Conservation (phyloP, 2,113 vertebrate species). For the Ahaetulla prasina region DNA sequence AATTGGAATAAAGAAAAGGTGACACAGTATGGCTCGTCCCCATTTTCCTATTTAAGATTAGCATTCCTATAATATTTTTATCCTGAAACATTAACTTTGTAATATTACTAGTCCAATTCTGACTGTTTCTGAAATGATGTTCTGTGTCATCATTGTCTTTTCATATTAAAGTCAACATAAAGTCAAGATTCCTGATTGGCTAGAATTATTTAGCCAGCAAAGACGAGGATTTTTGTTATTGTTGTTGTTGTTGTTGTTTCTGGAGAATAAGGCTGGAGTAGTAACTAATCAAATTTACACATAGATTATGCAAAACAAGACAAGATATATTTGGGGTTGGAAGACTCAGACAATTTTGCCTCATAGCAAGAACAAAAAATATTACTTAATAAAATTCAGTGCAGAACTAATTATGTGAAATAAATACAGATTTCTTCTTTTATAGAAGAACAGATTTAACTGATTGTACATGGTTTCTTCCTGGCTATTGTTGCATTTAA, state of each 20-base stretch:
- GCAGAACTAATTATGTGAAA: not conserved
- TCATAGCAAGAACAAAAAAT: not conserved
- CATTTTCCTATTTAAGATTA: not conserved
- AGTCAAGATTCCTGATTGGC: not conserved
- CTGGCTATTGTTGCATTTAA: not conserved
- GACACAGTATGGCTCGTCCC: not conserved
- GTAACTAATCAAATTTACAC: not conserved
- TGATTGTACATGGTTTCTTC: not conserved
- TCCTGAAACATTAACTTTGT: not conserved
- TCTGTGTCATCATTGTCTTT: not conserved
- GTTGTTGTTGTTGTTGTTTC: not conserved
- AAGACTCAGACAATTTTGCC: not conserved
- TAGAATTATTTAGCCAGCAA: not conserved
- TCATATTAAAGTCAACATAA: not conserved
- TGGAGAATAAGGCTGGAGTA: not conserved
- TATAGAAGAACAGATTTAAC: not conserved
- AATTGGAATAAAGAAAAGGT: not conserved
- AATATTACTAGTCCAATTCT: not conserved
- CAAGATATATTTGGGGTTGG: not conserved
- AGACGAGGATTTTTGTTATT: not conserved
- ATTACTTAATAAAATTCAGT: not conserved
- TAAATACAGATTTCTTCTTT: not conserved
- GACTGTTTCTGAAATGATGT: not conserved
- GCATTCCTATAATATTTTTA: not conserved
- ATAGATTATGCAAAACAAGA: not conserved